A percentile compares a stretch with the other conserved stretches of the same genome.
These are phyloP conservation scores for Xenentodon cancila DNA, from an alignment of 2,797 vertebrate species.

Conservation along the genomic window DNA sequence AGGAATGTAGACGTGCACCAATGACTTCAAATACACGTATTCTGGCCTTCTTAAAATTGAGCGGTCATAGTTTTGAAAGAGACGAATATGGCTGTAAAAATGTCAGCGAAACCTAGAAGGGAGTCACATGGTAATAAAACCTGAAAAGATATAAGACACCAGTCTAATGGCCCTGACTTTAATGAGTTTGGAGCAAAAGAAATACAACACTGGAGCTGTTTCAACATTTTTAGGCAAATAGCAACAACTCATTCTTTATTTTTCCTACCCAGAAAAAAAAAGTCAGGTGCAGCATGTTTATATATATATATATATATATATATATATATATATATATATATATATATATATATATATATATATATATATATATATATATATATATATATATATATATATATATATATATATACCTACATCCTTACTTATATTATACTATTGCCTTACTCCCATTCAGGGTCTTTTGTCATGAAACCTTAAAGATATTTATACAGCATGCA, in stretches of 20 bases:
- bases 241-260: not conserved
- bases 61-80: not conserved
- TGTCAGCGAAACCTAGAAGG: not conserved
- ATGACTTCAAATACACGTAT: conserved; percentile 10
- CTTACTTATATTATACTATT: conserved; percentile 63
- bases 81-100: not conserved
- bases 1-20: conserved; percentile 8
- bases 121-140: not conserved
- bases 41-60: not conserved
- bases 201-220: too few relatives aligned
- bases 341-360: too few relatives aligned
- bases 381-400: too few relatives aligned
- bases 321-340: too few relatives aligned
- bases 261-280: conserved; percentile 6
- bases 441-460: conserved; percentile 55
- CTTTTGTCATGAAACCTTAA: conserved; percentile 78
- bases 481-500: conserved; percentile 70
- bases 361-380: too few relatives aligned
- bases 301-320: too few relatives aligned
- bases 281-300: conserved; percentile 18
- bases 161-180: too few relatives aligned
- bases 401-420: conserved; percentile 63
- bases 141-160: too few relatives aligned
- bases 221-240: too few relatives aligned
- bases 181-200: too few relatives aligned